Conservation (phyloP, 2,888 invertebrate species). For the Heliconius aoede region DNA sequence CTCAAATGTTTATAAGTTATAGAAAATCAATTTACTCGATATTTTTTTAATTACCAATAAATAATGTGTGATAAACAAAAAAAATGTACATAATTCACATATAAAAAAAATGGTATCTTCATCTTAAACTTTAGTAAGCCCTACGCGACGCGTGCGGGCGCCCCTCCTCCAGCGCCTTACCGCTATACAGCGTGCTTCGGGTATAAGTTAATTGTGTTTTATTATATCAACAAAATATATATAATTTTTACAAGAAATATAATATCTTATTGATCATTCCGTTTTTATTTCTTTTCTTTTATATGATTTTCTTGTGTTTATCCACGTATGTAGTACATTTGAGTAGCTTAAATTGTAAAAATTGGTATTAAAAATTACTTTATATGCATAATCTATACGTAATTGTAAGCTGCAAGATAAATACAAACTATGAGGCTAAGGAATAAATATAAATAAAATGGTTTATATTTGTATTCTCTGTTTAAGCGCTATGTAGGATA, state of each 20-base stretch:
- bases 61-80: too few relatives aligned
- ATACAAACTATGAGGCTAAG: neutral
- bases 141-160: conserved; percentile 64
- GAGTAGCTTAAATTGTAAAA: neutral
- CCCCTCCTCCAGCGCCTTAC: conserved; percentile 79
- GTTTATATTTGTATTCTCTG: neutral
- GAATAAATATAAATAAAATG: neutral
- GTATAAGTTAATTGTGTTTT: conserved; percentile 54
- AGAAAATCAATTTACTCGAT: too few relatives aligned
- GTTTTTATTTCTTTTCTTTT: neutral
- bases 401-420: neutral
- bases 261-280: conserved; percentile 21
- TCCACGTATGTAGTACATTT: neutral
- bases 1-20: too few relatives aligned
- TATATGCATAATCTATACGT: neutral
- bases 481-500: neutral
- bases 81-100: too few relatives aligned
- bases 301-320: neutral
- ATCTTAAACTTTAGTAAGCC: conserved; percentile 56
- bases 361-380: neutral
- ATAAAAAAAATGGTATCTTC: conserved; percentile 40
- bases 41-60: too few relatives aligned
- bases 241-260: conserved; percentile 25
- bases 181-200: conserved; percentile 68
- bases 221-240: conserved; percentile 33